Conservation (phyloP, 2,888 invertebrate genomes). For the Ophioninae sp. region DNA sequence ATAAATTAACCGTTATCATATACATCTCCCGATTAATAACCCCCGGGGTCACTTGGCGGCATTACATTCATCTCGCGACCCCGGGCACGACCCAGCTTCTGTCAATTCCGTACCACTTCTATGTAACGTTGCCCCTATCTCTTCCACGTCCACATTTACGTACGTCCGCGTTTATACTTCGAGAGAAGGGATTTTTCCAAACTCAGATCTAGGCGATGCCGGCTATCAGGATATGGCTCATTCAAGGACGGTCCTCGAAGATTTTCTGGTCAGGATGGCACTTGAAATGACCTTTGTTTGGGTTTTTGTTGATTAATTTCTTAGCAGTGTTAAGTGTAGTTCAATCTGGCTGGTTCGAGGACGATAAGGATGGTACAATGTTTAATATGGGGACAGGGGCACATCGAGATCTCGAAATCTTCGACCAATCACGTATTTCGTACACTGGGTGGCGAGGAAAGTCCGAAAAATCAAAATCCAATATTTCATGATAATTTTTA, state of each 20-base stretch:
- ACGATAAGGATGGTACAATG: neutral
- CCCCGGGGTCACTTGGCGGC: constrained; percentile 54
- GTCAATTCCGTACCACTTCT: constrained; percentile 63
- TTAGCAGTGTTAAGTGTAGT: neutral
- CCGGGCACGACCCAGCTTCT: constrained; percentile 63
- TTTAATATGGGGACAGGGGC: neutral
- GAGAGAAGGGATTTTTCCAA: neutral
- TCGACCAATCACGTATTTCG: neutral
- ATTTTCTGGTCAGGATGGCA: neutral
- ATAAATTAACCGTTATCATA: constrained; percentile 65
- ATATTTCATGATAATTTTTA: neutral
- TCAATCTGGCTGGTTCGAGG: neutral
- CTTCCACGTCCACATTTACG: constrained; percentile 21
- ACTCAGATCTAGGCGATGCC: neutral
- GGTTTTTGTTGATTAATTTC: neutral
- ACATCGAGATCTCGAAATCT: neutral
- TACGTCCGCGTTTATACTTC: neutral
- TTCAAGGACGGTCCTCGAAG: neutral
- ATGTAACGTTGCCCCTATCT: constrained; percentile 39
- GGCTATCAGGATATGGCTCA: neutral
- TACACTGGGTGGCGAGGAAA: neutral
- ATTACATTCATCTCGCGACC: constrained; percentile 62
- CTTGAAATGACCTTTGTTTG: neutral
- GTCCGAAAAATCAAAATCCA: neutral
- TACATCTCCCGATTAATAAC: constrained; percentile 64